Base-by-base conservation (phyloP, 2,113 vertebrate genomes). In the Dicentrarchus labrax region DNA sequence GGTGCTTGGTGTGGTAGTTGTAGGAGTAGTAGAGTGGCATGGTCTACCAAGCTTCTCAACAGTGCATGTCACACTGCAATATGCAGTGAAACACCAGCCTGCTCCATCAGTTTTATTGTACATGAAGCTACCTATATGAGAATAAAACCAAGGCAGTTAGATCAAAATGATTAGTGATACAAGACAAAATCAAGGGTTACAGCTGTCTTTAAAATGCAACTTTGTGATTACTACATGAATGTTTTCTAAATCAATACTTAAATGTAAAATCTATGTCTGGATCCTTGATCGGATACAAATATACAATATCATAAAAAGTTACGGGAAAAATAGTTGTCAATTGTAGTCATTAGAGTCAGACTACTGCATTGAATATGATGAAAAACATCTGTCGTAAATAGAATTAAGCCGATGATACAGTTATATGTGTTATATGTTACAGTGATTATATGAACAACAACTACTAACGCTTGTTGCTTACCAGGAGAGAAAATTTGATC, bases 41-140 rank as follows among this genome's bases (percentile, higher is more conserved):
- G 2, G 12, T 11, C 1, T 39, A 2, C 0, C 21, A 45, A 1
- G 77, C 61, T 89, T 92, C 36, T 93, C 89, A 86, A 97, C 60
- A 0, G 9, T 43, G 80, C 98, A 99, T 0, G 22, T 53, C 0
- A 15, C 5, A 86, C 61, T 92, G 83, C 98, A 99, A 1, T 88
- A 6, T 0, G 96, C 95, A 2, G 89, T 95, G 71, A 92, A 97
- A 67, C 91, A 93, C 90, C 95, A 95, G 0, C 96, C 97, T 0
- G 64, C 86, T 0, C 85, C 94, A 88, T 98, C 97, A 0, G 60
- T 84, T 80, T 24, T 0, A 11, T 91, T 91, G 53, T 99, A 98
- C 21, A 99, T 95, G 0, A 88, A 0, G 0, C 87, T 92, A 1
- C 94, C 97, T 99, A 6, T 7, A 76, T 66, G 0, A 78, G 4